Evolutionary conservation across 1,140 invertebrate genomes (phyloP).

Genomic region (Cyclargus thomasi): DNA sequence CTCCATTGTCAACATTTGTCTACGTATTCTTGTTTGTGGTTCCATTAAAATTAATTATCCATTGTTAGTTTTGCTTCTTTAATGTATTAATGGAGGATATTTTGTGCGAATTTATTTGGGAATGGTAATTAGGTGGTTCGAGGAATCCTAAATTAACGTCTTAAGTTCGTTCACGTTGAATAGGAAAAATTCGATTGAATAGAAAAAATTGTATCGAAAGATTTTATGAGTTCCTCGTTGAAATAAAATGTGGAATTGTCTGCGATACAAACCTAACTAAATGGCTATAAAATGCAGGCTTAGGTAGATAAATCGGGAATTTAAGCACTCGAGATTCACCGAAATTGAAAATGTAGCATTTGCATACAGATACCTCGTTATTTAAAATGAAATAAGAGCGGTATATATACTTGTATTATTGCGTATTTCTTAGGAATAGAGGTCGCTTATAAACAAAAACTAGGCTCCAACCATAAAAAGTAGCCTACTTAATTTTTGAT

Average conservation of each 20-base stretch:
- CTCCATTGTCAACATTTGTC: constrained; percentile 11
- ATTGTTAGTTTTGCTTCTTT: constrained; percentile 10
- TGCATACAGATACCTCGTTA: neutral
- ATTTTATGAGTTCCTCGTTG: neutral
- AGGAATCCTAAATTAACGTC: no score
- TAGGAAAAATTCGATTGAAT: no score
- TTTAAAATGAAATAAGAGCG: neutral
- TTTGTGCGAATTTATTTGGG: neutral
- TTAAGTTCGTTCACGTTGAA: no score
- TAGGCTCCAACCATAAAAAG: no score
- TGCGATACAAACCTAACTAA: neutral
- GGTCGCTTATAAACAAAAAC: no score
- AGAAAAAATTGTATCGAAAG: no score
- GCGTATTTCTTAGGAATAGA: no score
- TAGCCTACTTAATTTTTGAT: neutral
- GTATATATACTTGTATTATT: no score
- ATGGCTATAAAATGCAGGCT: neutral
- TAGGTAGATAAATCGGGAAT: neutral
- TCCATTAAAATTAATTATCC: constrained; percentile 13
- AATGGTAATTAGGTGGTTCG: no score
- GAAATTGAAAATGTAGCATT: constrained; percentile 11
- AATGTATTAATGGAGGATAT: neutral
- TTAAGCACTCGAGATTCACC: neutral
- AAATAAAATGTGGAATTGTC: neutral
- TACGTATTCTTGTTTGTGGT: constrained; percentile 14